Evolutionary conservation across 2,888 invertebrate species (phyloP).

Genomic region (Druceiella hillmani): DNA sequence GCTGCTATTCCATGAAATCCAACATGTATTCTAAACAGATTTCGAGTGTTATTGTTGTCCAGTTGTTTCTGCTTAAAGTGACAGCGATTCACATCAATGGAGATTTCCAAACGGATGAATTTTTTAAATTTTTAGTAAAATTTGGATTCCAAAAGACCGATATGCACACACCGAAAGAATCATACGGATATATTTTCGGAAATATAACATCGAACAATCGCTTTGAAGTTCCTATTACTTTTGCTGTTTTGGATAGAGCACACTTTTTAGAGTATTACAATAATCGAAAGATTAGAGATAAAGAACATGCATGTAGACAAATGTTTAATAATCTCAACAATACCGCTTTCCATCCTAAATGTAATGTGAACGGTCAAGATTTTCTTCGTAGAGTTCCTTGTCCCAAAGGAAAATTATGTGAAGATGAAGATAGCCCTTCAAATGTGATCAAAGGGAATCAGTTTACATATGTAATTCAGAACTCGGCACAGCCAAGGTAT

Average conservation of each 20-base stretch:
- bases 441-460: constrained; percentile 86
- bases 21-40: no score
- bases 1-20: no score
- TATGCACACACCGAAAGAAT: constrained; percentile 74
- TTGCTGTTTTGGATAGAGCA: constrained; percentile 85
- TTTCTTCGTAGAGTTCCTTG: constrained; percentile 86
- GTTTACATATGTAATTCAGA: constrained; percentile 90
- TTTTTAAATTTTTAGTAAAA: constrained; percentile 89
- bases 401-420: constrained; percentile 65
- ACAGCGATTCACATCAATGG: no score
- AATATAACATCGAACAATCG: constrained; percentile 75
- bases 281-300: constrained; percentile 58
- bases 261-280: constrained; percentile 89
- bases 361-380: constrained; percentile 70
- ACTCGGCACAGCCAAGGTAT: constrained; percentile 85
- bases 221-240: constrained; percentile 65
- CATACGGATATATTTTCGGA: constrained; percentile 94
- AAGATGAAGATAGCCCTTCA: constrained; percentile 79
- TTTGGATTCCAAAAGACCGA: constrained; percentile 97
- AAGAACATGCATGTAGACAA: constrained; percentile 69
- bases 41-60: no score
- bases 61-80: no score
- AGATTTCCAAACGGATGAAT: no score
- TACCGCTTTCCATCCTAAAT: constrained; percentile 79
- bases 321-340: constrained; percentile 84